Conservation (phyloP, 1,140 invertebrate species). For the Dufourea novaeangliae region DNA sequence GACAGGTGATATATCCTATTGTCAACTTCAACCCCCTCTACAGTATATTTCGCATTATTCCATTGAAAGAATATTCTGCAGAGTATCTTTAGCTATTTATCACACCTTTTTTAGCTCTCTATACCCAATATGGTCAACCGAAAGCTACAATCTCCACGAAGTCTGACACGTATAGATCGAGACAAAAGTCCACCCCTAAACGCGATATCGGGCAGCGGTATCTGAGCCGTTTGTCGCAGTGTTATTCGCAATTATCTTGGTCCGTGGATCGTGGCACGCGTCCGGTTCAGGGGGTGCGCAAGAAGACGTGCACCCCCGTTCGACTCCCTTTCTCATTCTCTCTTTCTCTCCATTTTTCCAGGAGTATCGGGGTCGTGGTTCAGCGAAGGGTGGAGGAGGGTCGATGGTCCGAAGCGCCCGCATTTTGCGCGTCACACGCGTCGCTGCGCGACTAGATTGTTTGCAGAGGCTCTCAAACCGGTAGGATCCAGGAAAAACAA, state of each 20-base stretch:
- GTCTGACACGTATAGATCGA: not conserved
- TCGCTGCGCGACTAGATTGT: constrained; percentile 82
- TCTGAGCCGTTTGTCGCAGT: constrained; percentile 78
- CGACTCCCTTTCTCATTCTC: constrained; percentile 10
- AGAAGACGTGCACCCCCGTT: constrained; percentile 47
- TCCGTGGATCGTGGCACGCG: constrained; percentile 77
- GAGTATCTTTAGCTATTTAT: not conserved
- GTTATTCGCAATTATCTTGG: constrained; percentile 81
- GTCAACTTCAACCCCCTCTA: too few relatives aligned
- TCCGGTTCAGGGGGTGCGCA: constrained; percentile 69
- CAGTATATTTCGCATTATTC: too few relatives aligned
- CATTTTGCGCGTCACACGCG: constrained; percentile 82
- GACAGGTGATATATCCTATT: too few relatives aligned
- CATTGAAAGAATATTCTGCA: constrained; percentile 23
- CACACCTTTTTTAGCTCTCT: not conserved
- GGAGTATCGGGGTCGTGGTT: constrained; percentile 36
- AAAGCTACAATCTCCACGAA: not conserved
- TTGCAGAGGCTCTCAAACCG: constrained; percentile 82
- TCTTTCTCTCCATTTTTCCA: constrained; percentile 38
- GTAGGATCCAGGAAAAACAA: constrained; percentile 49
- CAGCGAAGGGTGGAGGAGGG: constrained; percentile 61
- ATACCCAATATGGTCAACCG: not conserved
- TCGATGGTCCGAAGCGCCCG: constrained; percentile 79
- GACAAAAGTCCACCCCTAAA: constrained; percentile 42
- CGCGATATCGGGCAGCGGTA: constrained; percentile 69